Evolutionary conservation across 1,140 invertebrate genomes (phyloP), one percentile per base, ranked within the genome.

Genomic region (Thrips palmi): DNA sequence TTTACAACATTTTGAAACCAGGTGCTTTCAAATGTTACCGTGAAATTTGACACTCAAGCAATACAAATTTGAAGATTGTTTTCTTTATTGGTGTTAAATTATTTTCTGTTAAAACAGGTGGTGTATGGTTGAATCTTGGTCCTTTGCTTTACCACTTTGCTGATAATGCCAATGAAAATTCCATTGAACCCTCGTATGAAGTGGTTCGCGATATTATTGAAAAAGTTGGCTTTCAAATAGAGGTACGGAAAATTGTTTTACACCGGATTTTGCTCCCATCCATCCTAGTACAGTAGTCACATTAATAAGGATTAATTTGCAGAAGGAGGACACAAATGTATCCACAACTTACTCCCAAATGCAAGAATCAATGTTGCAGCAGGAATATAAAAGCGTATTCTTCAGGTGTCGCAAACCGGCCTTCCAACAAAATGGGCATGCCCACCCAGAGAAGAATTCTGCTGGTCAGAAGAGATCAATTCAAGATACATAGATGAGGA

Each of bases 101-200:
- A 10, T 15, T 45, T 44, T 47, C 42, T n/a, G n/a, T n/a, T n/a
- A n/a, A n/a, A n/a, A n/a, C 40, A 58, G 81, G 81, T 2, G 84
- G 83, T 0, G 57, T 77, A 42, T 89, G 85, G 85, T 73, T 91
- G 39, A 91, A 89, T 63, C 58, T 89, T 47, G 92, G 93, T 17
- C 93, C 94, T 15, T 56, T 98, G 28, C 58, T 97, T 1, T 97
- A 97, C 57, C 93, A 98, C 55, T 97, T 70, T 58, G 81, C 85
- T 45, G 89, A 97, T 51, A 71, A 87, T 52, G 69, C 73, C 19
- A 77, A 77, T 31, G 86, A 93, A 53, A 70, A 77, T 43, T 94
- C 88, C 31, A 88, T 98, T 43, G 94, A 98, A 58, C 85, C 94
- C 0, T 83, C 82, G 35, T 93, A 87, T 49, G 79, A 87, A 52